These are phyloP conservation scores for Nasonia longicornis DNA, from an alignment of 1,140 invertebrate genomes.

Conservation along the genomic window DNA sequence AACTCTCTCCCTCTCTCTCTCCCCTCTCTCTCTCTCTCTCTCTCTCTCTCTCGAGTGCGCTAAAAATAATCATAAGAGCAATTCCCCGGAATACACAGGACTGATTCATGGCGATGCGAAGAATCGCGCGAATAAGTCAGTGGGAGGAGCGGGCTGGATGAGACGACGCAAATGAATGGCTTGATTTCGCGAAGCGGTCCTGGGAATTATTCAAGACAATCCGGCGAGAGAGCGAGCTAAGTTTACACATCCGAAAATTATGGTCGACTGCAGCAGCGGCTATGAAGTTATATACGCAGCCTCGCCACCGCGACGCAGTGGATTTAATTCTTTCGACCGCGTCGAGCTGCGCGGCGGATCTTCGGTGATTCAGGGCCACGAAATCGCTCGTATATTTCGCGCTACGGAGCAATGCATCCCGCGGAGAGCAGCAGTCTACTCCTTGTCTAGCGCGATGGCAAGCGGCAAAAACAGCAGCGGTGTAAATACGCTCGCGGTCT, in stretches of 20 bases:
- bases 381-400: background rate
- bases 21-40: no score
- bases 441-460: background rate
- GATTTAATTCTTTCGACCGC: constrained; percentile 32
- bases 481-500: background rate
- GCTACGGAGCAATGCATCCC: constrained; percentile 8
- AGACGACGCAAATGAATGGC: constrained; percentile 25
- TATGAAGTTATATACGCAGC: background rate
- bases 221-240: constrained; percentile 1
- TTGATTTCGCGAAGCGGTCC: constrained; percentile 16
- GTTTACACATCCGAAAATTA: constrained; percentile 36
- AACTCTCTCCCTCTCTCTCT: no score
- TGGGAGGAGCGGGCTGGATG: background rate
- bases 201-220: constrained; percentile 35
- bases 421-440: background rate
- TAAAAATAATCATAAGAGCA: constrained; percentile 18
- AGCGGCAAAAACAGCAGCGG: background rate
- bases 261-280: background rate
- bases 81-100: constrained; percentile 5
- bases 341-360: background rate
- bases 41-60: background rate
- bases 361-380: background rate
- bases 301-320: background rate
- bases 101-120: constrained; percentile 14
- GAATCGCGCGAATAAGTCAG: background rate